Conservation (phyloP, 2,888 invertebrate genomes). For the Tyria jacobaeae region DNA sequence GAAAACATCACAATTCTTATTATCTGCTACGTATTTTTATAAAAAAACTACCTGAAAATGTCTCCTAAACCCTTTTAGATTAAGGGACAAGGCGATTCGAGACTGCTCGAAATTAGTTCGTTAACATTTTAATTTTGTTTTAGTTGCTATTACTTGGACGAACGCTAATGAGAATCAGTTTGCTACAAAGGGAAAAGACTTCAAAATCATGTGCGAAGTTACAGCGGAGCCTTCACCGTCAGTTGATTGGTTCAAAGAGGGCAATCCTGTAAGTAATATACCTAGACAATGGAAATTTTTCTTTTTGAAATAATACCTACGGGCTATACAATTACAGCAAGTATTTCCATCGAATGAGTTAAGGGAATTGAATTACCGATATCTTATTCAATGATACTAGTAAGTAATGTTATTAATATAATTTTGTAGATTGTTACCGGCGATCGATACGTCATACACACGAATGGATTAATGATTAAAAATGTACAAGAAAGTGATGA, state of each 20-base stretch:
- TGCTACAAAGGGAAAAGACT: constrained; percentile 91
- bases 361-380: neutral
- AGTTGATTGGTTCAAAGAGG: constrained; percentile 95
- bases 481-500: constrained; percentile 93
- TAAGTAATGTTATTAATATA: neutral
- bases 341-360: neutral
- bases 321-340: neutral
- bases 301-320: neutral
- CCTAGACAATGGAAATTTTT: neutral
- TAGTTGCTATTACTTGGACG: constrained; percentile 95
- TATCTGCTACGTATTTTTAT: no score
- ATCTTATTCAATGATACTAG: neutral
- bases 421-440: constrained; percentile 87
- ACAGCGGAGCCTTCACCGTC: constrained; percentile 93
- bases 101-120: neutral
- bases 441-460: constrained; percentile 90
- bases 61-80: neutral
- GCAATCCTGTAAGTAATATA: constrained; percentile 84
- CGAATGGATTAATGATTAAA: constrained; percentile 92
- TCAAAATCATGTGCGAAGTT: constrained; percentile 93
- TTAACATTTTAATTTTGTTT: constrained; percentile 42
- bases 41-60: neutral
- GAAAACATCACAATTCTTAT: no score
- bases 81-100: neutral
- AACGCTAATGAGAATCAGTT: constrained; percentile 94